These are phyloP conservation scores for Caenorhabditis japonica DNA, from an alignment of 2,888 invertebrate species.

Conservation along the genomic window DNA sequence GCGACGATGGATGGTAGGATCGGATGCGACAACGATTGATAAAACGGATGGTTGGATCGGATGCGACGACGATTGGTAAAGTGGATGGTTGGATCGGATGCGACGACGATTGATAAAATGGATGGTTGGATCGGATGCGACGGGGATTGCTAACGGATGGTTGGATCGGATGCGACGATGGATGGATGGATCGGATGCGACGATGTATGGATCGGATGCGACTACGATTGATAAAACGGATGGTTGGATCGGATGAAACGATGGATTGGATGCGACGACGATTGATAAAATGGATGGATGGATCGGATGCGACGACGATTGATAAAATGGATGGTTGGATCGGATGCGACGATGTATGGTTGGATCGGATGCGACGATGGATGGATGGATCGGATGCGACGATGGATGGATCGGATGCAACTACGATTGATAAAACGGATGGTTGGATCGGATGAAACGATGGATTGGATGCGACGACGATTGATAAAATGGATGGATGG, in stretches of 20 bases:
- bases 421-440: neutral
- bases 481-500: conserved; percentile 1
- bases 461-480: conserved; percentile 1
- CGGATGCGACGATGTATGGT: neutral
- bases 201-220: neutral
- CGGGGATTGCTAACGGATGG: too few relatives aligned
- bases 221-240: neutral
- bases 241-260: conserved; percentile 5
- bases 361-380: neutral
- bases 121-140: too few relatives aligned
- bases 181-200: neutral
- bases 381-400: conserved; percentile 14
- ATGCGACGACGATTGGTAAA: neutral
- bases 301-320: neutral
- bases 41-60: neutral
- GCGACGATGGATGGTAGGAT: too few relatives aligned
- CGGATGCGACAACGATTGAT: too few relatives aligned
- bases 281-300: too few relatives aligned
- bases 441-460: conserved; percentile 1
- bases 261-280: neutral
- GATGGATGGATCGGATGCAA: conserved; percentile 5
- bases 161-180: too few relatives aligned
- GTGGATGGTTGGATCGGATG: conserved; percentile 6
- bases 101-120: too few relatives aligned
- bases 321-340: neutral